A percentile compares a stretch with the other conserved stretches of the same genome.
These are phyloP conservation scores for Nomada ruficornis DNA, from an alignment of 2,888 invertebrate species.

Conservation along the genomic window DNA sequence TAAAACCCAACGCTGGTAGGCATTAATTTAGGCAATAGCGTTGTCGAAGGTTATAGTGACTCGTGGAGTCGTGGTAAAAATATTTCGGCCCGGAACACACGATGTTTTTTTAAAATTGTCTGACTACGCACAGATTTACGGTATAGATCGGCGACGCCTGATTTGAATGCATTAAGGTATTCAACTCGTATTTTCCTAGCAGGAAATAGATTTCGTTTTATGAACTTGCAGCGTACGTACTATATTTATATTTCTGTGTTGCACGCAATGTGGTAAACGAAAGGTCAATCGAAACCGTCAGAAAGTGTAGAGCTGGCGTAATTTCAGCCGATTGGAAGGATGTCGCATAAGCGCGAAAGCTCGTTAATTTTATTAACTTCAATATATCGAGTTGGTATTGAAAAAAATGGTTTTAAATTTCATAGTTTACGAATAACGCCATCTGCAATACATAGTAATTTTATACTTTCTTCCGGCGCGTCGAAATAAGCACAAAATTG, in stretches of 20 bases:
- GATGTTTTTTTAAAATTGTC: slow-evolving; percentile 10
- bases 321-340: slow-evolving; percentile 16
- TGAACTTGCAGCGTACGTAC: not conserved
- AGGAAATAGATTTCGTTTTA: not conserved
- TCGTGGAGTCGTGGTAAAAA: slow-evolving; percentile 9
- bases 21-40: not conserved
- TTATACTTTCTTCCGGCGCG: not conserved
- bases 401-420: not conserved
- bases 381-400: not conserved
- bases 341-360: slow-evolving; percentile 14
- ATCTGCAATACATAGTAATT: not conserved
- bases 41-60: slow-evolving; percentile 25
- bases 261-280: not conserved
- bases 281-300: not conserved
- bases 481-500: not conserved
- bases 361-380: slow-evolving; percentile 52
- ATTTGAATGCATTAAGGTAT: slow-evolving; percentile 12
- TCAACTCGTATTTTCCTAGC: not conserved
- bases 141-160: not conserved
- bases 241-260: not conserved
- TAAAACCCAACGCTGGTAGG: not conserved
- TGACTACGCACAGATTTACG: not conserved
- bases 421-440: not conserved
- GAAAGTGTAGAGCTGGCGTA: not conserved
- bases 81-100: not conserved